A percentile compares a stretch with the other conserved stretches of the same genome.
These are phyloP conservation scores for Gymnoscopelus microlampas DNA, from an alignment of 2,797 vertebrate species.

Conservation along the genomic window DNA sequence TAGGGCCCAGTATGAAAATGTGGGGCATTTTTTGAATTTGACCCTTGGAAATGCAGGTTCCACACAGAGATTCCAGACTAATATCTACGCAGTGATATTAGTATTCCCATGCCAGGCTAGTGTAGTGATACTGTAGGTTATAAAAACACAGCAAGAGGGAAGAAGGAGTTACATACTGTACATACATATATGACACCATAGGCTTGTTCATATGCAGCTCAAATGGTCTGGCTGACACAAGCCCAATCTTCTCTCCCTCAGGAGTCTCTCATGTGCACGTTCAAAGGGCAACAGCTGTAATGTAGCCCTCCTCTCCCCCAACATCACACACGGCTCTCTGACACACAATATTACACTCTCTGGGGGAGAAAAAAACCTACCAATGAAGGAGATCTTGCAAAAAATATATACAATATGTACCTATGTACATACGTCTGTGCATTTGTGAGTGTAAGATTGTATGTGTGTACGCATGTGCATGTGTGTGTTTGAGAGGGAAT, in stretches of 20 bases:
- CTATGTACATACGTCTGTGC: too few species aligned
- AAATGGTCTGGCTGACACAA: constrained; percentile 31
- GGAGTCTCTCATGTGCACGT: constrained; percentile 41
- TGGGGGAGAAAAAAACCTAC: not conserved
- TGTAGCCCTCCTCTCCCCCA: not conserved
- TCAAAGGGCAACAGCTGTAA: constrained; percentile 56
- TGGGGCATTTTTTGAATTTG: too few species aligned
- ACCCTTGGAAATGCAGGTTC: too few species aligned
- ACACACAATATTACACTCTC: not conserved
- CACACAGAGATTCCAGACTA: too few species aligned
- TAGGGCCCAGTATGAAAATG: too few species aligned
- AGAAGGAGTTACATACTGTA: constrained; percentile 6
- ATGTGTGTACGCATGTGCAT: too few species aligned
- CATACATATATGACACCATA: constrained; percentile 2
- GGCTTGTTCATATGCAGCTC: constrained; percentile 35
- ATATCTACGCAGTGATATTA: too few species aligned
- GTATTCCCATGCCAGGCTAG: not conserved
- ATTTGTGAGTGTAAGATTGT: too few species aligned
- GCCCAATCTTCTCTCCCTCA: constrained; percentile 19
- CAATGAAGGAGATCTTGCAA: too few species aligned
- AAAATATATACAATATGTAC: too few species aligned
- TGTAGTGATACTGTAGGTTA: not conserved
- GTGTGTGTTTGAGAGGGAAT: too few species aligned
- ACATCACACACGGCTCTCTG: constrained; percentile 2
- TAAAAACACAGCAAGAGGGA: constrained; percentile 27